Base-by-base conservation (phyloP, 2,888 invertebrate genomes). In the Orthosia gracilis region DNA sequence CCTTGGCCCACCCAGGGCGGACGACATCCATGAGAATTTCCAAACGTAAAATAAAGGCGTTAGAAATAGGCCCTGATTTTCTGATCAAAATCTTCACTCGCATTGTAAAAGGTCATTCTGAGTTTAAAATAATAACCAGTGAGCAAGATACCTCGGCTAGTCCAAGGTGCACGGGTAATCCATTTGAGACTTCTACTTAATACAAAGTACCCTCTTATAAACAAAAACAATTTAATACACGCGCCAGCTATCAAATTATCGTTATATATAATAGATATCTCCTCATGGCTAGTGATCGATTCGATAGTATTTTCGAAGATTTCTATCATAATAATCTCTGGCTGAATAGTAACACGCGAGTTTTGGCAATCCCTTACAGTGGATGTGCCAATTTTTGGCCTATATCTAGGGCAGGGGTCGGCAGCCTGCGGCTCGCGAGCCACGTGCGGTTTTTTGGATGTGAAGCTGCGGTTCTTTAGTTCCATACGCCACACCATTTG, bases 351-450 rank as follows among this genome's bases (percentile, higher is more conserved):
- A 63, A 69, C 68, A 57, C 31, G 61, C 3, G 13, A 9, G 71
- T 59, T 67, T 85, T 83, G 85, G 85, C 85, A 82, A 71, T 23
- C 23, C 55, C 21, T 12, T 61, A 15, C 17, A 12, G n/a, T 12
- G 0, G 1, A 13, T 18, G 12, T 80, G 84, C 82, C 82, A 77
- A 84, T 66, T 59, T 55, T 18, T 70, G 58, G 18, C 58, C 26
- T 65, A 59, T 65, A 59, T 23, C 17, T 50, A 62, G 47, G 61
- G 26, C 31, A 31, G 5, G 31, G 31, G 31, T 31, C 31, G 31
- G 31, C 31, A 31, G 7, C 31, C 31, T 31, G 31, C 31, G 7
- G 31, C 31, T 31, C 31, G 31, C 31, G 31, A 31, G 31, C 31
- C 31, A 31, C 31, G 7, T 31, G 31, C 31, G 31, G 31, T 7